Evolutionary conservation across 2,113 vertebrate genomes (phyloP).

Genomic region (Notothenia coriiceps): DNA sequence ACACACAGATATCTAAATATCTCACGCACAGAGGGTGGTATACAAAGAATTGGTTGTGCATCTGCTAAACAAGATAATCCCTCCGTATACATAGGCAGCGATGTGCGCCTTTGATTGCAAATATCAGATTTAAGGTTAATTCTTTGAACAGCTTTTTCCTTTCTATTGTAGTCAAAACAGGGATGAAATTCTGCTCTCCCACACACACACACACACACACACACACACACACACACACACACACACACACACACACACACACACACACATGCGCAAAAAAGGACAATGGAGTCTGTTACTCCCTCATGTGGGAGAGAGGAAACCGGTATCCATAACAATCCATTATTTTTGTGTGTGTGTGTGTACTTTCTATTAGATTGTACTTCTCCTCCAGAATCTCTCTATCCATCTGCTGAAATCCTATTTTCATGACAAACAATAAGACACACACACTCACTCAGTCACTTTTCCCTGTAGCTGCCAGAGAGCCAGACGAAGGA

Average conservation of each 20-base stretch:
- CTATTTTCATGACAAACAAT: conserved; percentile 68
- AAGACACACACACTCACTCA: conserved; percentile 47
- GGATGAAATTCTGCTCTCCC: conserved; percentile 18
- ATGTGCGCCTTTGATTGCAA: conserved; percentile 45
- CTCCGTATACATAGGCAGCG: neutral
- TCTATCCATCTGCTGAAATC: conserved; percentile 62
- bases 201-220: neutral
- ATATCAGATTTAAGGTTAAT: conserved; percentile 31
- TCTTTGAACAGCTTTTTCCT: conserved; percentile 11
- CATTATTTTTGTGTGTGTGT: conserved; percentile 13
- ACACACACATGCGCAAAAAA: conserved; percentile 7
- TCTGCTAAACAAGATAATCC: conserved; percentile 47
- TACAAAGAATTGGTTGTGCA: conserved; percentile 19
- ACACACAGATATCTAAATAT: conserved; percentile 1
- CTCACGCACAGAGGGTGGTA: neutral
- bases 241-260: neutral
- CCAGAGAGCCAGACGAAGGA: conserved; percentile 31
- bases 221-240: neutral
- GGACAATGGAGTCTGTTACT: conserved; percentile 19
- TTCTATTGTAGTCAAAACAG: conserved; percentile 20
- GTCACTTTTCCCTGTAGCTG: conserved; percentile 34
- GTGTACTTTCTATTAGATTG: conserved; percentile 48
- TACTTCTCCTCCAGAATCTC: conserved; percentile 53
- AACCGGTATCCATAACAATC: conserved; percentile 35
- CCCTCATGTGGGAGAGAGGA: conserved; percentile 29